These are phyloP conservation scores for Periophthalmus modestus DNA, from an alignment of 2,113 vertebrate species.

Conservation along the genomic window DNA sequence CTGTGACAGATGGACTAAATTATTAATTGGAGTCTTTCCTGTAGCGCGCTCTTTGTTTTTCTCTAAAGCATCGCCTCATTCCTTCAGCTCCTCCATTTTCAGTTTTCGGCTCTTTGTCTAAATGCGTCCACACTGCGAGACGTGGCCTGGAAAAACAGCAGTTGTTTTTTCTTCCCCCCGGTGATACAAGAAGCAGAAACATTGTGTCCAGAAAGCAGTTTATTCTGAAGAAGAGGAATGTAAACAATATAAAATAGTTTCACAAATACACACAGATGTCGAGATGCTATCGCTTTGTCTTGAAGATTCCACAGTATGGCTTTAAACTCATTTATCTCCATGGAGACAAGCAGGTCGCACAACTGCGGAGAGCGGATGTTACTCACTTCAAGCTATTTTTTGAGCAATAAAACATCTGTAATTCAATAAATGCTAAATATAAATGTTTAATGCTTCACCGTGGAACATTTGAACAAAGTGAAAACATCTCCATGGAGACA, in stretches of 20 bases:
- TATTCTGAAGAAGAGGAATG: background rate
- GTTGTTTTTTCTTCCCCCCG: background rate
- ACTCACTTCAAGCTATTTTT: too few relatives aligned
- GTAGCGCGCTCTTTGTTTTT: slow-evolving; percentile 13
- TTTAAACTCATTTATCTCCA: too few relatives aligned
- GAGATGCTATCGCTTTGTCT: too few relatives aligned
- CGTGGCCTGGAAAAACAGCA: slow-evolving; percentile 2
- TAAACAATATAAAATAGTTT: background rate
- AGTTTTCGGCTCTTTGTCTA: slow-evolving; percentile 5
- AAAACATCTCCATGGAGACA: too few relatives aligned
- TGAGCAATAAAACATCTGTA: too few relatives aligned
- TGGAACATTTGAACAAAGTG: too few relatives aligned
- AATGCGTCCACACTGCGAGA: slow-evolving; percentile 7
- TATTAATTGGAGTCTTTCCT: slow-evolving; percentile 10
- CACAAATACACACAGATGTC: background rate
- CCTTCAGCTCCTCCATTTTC: slow-evolving; percentile 10
- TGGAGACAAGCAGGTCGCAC: too few relatives aligned
- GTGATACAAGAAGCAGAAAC: background rate
- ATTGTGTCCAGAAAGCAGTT: background rate
- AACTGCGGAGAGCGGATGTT: too few relatives aligned
- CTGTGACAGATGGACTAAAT: slow-evolving; percentile 12
- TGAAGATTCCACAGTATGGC: too few relatives aligned
- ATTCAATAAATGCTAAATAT: too few relatives aligned
- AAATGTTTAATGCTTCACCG: too few relatives aligned
- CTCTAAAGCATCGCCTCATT: slow-evolving; percentile 14